Percentiles rank a stretch among this genome's conserved stretches.
phyloP scores from a whole-genome alignment of 2,888 invertebrate genomes.

The Erannis defoliaria region DNA sequence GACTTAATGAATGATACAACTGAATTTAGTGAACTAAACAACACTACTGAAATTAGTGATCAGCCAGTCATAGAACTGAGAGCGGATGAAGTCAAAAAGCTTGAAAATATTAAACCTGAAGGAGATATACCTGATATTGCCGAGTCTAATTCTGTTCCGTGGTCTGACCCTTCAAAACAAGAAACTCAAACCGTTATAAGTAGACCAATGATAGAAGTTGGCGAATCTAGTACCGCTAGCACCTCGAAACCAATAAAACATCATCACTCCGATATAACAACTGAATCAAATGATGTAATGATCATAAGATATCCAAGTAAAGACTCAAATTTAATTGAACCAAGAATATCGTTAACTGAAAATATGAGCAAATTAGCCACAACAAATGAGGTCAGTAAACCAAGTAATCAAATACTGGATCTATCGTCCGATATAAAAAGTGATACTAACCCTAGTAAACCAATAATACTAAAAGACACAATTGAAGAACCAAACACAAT shows the following conservation, averaged over 20 bases:
- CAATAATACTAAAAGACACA: background rate
- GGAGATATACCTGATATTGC: too few relatives aligned
- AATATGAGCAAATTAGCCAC: background rate
- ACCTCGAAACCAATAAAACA: background rate
- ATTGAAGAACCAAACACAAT: background rate
- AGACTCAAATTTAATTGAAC: background rate
- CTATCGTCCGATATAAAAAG: background rate
- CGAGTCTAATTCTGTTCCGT: too few relatives aligned
- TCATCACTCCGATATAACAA: background rate
- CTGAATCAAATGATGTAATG: background rate
- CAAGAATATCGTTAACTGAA: background rate
- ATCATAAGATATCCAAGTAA: background rate
- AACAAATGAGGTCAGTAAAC: background rate
- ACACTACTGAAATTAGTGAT: background rate
- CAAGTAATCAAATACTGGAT: background rate
- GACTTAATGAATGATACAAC: background rate
- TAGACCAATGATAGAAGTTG: background rate
- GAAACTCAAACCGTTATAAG: too few relatives aligned
- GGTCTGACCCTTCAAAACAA: too few relatives aligned
- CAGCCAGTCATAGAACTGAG: background rate
- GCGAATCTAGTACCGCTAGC: too few relatives aligned
- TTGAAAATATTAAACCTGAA: background rate
- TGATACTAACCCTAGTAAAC: background rate
- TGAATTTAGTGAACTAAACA: background rate
- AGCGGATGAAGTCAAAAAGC: background rate